A percentile compares a stretch with the other conserved stretches of the same genome.
Conservation (phyloP, 2,888 invertebrate genomes). For the Hanleya hanleyi region DNA sequence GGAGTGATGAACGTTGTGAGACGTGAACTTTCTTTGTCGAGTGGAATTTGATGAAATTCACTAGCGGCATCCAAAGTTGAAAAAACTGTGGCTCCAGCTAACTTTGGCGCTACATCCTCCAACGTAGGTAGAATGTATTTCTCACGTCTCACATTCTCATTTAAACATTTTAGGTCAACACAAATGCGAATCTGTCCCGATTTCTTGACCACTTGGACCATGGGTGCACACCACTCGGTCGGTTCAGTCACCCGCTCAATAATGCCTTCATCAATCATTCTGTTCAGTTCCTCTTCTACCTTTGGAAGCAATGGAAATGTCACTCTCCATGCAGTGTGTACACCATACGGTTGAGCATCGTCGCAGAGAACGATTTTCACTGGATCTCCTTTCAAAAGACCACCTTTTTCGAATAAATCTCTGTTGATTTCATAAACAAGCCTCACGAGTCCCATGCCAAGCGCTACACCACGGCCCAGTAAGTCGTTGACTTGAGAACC, state of each 20-base stretch:
- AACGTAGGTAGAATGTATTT: conserved; percentile 26
- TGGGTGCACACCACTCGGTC: too few species aligned
- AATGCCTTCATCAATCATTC: conserved; percentile 27
- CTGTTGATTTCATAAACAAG: too few species aligned
- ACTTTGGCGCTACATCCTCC: conserved; percentile 27
- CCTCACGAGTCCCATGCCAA: too few species aligned
- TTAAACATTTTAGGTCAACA: conserved; percentile 28
- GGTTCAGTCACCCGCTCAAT: conserved; percentile 31
- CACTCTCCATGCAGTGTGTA: conserved; percentile 19
- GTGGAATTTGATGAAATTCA: conserved; percentile 30
- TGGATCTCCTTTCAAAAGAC: too few species aligned
- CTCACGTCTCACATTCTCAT: conserved; percentile 29
- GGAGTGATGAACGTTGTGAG: conserved; percentile 34
- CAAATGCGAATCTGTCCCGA: conserved; percentile 31
- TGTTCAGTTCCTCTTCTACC: conserved; percentile 28
- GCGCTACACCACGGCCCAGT: too few species aligned
- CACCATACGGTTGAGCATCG: conserved; percentile 17
- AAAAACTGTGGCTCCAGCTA: conserved; percentile 22
- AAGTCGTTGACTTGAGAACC: too few species aligned
- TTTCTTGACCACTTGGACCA: conserved; percentile 37
- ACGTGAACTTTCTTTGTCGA: conserved; percentile 18
- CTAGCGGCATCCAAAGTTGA: conserved; percentile 27
- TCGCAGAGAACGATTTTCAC: neutral
- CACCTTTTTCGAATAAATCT: too few species aligned
- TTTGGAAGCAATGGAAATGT: conserved; percentile 28